A percentile compares a stretch with the other conserved stretches of the same genome.
Conservation (phyloP, 2,113 vertebrate species). For the Phaethon lepturus region DNA sequence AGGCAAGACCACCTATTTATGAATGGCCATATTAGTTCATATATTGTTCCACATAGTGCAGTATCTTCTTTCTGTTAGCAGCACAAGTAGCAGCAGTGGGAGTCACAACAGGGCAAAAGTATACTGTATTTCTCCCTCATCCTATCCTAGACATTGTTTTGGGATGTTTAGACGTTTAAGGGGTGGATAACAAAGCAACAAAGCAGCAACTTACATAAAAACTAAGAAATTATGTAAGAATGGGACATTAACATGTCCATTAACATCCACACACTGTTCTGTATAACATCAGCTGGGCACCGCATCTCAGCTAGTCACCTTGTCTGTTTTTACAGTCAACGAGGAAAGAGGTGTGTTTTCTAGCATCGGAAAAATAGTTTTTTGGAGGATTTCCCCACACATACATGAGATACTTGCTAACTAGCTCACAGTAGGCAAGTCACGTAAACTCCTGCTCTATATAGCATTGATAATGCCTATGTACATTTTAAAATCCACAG, state of each 20-base stretch:
- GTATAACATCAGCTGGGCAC: neutral
- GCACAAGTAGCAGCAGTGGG: neutral
- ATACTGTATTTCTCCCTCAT: neutral
- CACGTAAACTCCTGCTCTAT: neutral
- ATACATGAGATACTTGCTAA: neutral
- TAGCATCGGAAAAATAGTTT: fast-evolving
- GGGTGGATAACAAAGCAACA: neutral
- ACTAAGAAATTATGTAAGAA: neutral
- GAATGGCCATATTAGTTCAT: neutral
- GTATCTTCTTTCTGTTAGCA: neutral
- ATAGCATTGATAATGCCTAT: neutral
- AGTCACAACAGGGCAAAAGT: neutral
- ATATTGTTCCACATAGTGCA: neutral
- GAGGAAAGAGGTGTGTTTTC: neutral
- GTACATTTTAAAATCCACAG: neutral
- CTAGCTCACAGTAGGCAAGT: neutral
- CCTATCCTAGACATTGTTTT: neutral
- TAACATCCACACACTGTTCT: too few species aligned
- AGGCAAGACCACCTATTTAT: neutral
- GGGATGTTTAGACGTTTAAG: neutral
- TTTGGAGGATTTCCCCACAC: neutral
- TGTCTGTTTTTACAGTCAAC: neutral
- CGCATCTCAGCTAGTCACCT: neutral
- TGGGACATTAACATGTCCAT: neutral
- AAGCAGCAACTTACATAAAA: neutral